Evolutionary conservation across 1,140 invertebrate species (phyloP), one percentile per base, ranked within the genome.

Genomic region (Hyphantria cunea): DNA sequence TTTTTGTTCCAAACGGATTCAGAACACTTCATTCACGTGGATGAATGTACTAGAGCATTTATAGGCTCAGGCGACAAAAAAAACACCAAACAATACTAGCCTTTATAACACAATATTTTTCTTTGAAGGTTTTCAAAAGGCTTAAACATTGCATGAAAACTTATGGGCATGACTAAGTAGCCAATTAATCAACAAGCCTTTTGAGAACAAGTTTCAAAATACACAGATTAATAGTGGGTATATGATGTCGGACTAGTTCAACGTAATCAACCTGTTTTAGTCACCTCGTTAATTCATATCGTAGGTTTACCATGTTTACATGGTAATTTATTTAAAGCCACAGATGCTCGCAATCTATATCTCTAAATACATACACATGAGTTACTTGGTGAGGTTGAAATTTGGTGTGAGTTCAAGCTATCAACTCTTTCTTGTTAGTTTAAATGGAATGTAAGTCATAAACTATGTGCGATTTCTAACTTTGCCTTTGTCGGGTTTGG

Each of bases 121-220:
- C 17, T 25, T 25, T 25, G 17, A 34, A 6, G 55, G 48, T 37
- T 41, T 32, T 39, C 32, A 49, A 48, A 49, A 45, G 10, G 17
- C 33, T 13, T 58, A 9, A 15, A 31, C 25, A 9, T 12, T 48
- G 33, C 44, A 32, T 50, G 39, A 14, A 10, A n/a, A 10, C n/a
- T n/a, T n/a, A n/a, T 41, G 14, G 12, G 33, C 41, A 62, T 62
- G 50, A 62, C 11, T 45, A 53, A 62, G 59, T 53, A 37, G 11
- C 49, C 59, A 34, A 62, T 62, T 62, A 62, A 53, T 60, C 56
- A 39, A 12, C 12, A 34, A 45, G 34, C 33, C 34, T 47, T n/a
- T 53, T 47, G 11, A 53, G 14, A 62, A 53, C 59, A 37, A 51
- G 56, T 51, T 60, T 60, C 42, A 62, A 53, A 62, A 60, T 51